Percentiles rank a stretch among this genome's conserved stretches.
Evolutionary conservation across 2,888 invertebrate species (phyloP).

Genomic region (Acronicta leporina): DNA sequence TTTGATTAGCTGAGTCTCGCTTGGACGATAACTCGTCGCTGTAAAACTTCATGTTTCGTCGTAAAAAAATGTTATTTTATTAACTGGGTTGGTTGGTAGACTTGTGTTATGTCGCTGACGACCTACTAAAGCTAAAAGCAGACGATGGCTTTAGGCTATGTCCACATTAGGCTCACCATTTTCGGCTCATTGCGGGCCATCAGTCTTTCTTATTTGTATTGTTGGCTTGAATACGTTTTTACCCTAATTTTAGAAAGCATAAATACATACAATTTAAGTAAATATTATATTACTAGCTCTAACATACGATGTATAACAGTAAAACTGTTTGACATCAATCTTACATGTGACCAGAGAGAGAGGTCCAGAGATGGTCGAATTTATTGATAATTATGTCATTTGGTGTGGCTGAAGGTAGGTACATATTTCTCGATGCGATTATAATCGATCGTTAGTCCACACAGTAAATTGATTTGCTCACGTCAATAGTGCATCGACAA

Average conservation of each 20-base stretch:
- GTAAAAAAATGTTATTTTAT: slow-evolving; percentile 53
- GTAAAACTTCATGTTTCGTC: slow-evolving; percentile 52
- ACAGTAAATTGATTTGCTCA: slow-evolving; percentile 1
- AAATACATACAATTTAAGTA: too few species aligned
- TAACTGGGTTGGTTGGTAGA: slow-evolving; percentile 38
- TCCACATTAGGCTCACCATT: not conserved
- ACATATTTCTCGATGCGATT: not conserved
- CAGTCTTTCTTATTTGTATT: too few species aligned
- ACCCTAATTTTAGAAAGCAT: too few species aligned
- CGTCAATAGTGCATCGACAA: slow-evolving; percentile 11
- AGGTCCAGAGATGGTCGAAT: too few species aligned
- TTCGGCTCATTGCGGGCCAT: not conserved
- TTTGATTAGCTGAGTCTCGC: slow-evolving; percentile 45
- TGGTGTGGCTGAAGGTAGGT: too few species aligned
- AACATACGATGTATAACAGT: too few species aligned
- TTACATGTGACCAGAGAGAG: too few species aligned
- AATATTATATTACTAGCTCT: too few species aligned
- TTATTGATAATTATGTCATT: not conserved
- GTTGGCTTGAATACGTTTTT: too few species aligned
- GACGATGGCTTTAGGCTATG: not conserved
- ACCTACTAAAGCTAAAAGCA: slow-evolving; percentile 21
- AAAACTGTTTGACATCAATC: too few species aligned
- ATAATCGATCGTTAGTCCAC: not conserved
- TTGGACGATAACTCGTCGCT: slow-evolving; percentile 27
- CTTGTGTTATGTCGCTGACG: slow-evolving; percentile 19